A percentile compares a stretch with the other conserved stretches of the same genome.
phyloP scores from a whole-genome alignment of 1,140 invertebrate genomes.

The Lamellibrachia luymesi region DNA sequence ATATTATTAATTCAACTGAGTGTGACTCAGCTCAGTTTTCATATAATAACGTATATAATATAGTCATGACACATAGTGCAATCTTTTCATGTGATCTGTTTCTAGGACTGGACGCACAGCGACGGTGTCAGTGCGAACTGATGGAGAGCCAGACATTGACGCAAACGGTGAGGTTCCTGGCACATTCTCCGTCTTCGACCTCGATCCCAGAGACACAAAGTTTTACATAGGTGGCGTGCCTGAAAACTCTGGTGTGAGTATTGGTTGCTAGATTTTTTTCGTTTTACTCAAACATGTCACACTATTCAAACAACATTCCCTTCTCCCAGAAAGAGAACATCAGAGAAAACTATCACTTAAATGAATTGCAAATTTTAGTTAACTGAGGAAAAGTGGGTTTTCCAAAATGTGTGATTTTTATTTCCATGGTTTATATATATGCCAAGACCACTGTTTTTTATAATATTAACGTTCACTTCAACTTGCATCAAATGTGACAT shows the following conservation, averaged over 20 bases:
- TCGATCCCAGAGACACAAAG: slow-evolving; percentile 63
- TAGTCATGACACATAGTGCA: background rate
- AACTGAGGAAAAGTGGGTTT: too few relatives aligned
- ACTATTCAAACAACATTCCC: background rate
- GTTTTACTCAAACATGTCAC: background rate
- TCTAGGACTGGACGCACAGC: slow-evolving; percentile 74
- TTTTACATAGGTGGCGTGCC: slow-evolving; percentile 89
- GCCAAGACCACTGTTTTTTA: too few relatives aligned
- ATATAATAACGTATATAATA: too few relatives aligned
- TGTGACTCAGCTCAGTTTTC: background rate
- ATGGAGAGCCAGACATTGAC: slow-evolving; percentile 62
- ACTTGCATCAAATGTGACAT: too few relatives aligned
- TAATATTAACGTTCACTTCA: too few relatives aligned
- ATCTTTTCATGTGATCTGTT: slow-evolving; percentile 18
- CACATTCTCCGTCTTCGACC: slow-evolving; percentile 43
- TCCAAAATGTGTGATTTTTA: too few relatives aligned
- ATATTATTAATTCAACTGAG: background rate
- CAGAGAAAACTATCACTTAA: too few relatives aligned
- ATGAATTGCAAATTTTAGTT: too few relatives aligned
- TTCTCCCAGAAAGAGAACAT: too few relatives aligned
- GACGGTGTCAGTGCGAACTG: slow-evolving; percentile 71
- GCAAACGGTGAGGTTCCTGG: slow-evolving; percentile 59
- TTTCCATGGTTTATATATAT: too few relatives aligned
- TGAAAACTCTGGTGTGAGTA: slow-evolving; percentile 52
- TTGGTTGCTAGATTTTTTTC: background rate